phyloP scores from a whole-genome alignment of 2,888 invertebrate species.

The Dromius quadrimaculatus region DNA sequence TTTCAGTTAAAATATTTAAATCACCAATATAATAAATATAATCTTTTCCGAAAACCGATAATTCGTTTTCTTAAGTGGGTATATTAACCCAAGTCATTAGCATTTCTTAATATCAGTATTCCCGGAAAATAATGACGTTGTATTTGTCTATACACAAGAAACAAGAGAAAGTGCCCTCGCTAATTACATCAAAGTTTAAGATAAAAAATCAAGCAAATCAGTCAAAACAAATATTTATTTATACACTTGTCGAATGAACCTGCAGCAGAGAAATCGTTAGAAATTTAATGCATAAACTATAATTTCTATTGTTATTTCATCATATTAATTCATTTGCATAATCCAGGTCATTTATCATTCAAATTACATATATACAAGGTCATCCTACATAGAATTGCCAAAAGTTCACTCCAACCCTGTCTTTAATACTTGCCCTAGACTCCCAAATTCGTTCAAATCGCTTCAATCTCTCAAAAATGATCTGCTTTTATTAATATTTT shows the following conservation, averaged over 20 bases:
- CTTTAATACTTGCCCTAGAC: no score
- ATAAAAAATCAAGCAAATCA: not conserved
- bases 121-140: conserved; percentile 2
- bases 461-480: no score
- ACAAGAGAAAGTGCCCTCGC: conserved; percentile 26
- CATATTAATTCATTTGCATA: no score
- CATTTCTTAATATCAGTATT: not conserved
- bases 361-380: no score
- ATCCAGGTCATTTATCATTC: no score
- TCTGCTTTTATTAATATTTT: no score
- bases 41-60: not conserved
- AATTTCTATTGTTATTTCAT: no score
- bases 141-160: not conserved
- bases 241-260: no score
- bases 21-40: not conserved
- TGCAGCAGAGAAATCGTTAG: conserved; percentile 4
- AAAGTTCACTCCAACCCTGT: no score
- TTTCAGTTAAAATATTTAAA: not conserved
- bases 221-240: not conserved
- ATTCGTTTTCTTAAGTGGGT: not conserved
- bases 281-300: no score
- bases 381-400: no score
- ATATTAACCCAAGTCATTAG: not conserved
- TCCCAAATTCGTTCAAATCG: no score
- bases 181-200: conserved; percentile 11